phyloP scores from a whole-genome alignment of 2,797 vertebrate genomes.

The Lepus oiostolus region DNA sequence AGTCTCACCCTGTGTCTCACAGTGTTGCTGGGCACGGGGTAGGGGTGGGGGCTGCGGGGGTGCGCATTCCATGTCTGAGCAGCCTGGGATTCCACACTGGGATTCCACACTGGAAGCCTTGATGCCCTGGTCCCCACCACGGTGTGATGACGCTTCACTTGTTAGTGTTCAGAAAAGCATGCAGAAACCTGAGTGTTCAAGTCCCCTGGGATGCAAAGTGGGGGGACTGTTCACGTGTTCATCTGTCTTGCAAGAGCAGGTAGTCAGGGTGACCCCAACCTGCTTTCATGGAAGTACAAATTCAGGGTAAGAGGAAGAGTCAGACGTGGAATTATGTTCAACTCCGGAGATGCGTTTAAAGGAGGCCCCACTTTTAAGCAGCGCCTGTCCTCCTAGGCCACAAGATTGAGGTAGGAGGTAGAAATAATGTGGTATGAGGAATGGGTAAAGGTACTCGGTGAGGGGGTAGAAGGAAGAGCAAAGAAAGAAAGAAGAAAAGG shows the following conservation, averaged over 20 bases:
- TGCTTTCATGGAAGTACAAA: neutral
- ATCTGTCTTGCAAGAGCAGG: neutral
- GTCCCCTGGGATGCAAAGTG: neutral
- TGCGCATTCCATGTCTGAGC: slow-evolving; percentile 38
- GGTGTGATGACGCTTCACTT: slow-evolving; percentile 22
- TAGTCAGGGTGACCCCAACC: neutral
- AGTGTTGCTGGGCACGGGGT: neutral
- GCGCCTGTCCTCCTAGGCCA: neutral
- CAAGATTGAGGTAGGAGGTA: neutral
- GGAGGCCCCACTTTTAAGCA: neutral
- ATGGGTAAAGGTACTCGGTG: neutral
- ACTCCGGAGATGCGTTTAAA: neutral
- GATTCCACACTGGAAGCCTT: slow-evolving; percentile 24
- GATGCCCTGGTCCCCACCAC: slow-evolving; percentile 6
- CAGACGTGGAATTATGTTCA: neutral
- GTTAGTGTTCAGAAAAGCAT: slow-evolving; percentile 16
- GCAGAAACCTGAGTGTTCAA: neutral
- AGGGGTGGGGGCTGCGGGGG: neutral
- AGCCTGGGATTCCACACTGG: slow-evolving; percentile 9
- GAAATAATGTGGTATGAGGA: neutral
- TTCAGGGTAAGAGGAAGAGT: neutral
- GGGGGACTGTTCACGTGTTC: neutral
- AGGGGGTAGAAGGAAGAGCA: neutral
- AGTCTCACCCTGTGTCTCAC: slow-evolving; percentile 80
- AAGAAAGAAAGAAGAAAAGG: neutral